phyloP scores from a whole-genome alignment of 2,113 vertebrate species.

The Grus americana region DNA sequence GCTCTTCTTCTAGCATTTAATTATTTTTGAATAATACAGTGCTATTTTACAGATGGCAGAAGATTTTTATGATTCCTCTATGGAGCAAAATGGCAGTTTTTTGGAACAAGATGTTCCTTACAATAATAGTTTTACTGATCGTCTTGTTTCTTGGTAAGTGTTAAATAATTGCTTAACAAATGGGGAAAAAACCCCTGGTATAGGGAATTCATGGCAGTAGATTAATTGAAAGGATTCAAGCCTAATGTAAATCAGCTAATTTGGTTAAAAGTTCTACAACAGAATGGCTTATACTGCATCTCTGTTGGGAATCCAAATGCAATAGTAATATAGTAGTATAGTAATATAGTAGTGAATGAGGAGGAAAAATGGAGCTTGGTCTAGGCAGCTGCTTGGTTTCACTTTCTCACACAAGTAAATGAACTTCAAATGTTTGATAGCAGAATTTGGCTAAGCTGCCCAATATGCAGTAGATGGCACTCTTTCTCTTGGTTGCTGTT shows the following conservation, averaged over 20 bases:
- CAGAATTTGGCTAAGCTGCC: background rate
- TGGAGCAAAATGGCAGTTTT: conserved; percentile 87
- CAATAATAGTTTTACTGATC: conserved; percentile 91
- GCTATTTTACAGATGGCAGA: conserved; percentile 85
- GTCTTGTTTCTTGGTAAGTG: conserved; percentile 92
- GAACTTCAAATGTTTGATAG: background rate
- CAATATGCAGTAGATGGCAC: conserved; percentile 50
- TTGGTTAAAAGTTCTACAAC: background rate
- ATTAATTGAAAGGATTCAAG: background rate
- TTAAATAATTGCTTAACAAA: background rate
- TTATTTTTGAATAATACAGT: conserved; percentile 11
- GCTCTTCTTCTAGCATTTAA: background rate
- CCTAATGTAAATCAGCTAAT: background rate
- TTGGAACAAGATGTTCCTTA: conserved; percentile 93
- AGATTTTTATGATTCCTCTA: conserved; percentile 84
- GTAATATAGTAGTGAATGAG: background rate
- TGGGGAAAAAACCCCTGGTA: background rate
- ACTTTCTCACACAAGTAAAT: background rate
- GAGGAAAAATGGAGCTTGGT: background rate
- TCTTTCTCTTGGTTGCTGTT: conserved; percentile 18
- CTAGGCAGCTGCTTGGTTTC: background rate
- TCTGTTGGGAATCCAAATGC: background rate
- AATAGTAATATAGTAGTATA: background rate
- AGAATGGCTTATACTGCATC: background rate
- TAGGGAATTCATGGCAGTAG: background rate